A percentile compares a stretch with the other conserved stretches of the same genome.
Evolutionary conservation across 1,140 invertebrate species (phyloP).

Genomic region (Saxidomus purpurata): DNA sequence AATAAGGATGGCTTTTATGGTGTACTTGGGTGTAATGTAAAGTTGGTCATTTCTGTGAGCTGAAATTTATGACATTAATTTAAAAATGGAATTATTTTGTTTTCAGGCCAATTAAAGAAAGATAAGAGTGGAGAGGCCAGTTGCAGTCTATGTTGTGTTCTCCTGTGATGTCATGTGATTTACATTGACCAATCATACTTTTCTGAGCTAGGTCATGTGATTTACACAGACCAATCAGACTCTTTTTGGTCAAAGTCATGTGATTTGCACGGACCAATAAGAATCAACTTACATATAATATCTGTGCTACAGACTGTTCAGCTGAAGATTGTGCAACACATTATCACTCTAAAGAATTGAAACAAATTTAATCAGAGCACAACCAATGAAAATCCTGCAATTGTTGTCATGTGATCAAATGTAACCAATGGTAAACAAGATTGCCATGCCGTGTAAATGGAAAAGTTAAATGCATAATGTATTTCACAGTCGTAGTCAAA

Average conservation of each 20-base stretch:
- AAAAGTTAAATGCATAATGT: background rate
- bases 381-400: background rate
- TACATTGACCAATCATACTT: conserved; percentile 35
- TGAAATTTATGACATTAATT: too few relatives aligned
- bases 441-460: background rate
- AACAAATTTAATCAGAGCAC: background rate
- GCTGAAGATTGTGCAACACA: background rate
- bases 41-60: too few relatives aligned
- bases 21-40: too few relatives aligned
- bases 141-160: conserved; percentile 85
- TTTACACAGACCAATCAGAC: conserved; percentile 25
- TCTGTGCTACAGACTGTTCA: conserved; percentile 17
- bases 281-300: conserved; percentile 1
- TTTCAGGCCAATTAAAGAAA: conserved; percentile 85
- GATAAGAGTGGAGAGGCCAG: conserved; percentile 85
- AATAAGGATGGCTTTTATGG: too few relatives aligned
- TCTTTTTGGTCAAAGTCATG: background rate
- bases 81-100: too few relatives aligned
- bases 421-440: background rate
- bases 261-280: conserved; percentile 2
- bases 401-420: background rate
- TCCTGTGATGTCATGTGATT: conserved; percentile 74
- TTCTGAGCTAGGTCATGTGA: conserved; percentile 26
- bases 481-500: background rate
- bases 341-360: background rate